Evolutionary conservation across 1,140 invertebrate genomes (phyloP).

Genomic region (Wasmannia auropunctata): DNA sequence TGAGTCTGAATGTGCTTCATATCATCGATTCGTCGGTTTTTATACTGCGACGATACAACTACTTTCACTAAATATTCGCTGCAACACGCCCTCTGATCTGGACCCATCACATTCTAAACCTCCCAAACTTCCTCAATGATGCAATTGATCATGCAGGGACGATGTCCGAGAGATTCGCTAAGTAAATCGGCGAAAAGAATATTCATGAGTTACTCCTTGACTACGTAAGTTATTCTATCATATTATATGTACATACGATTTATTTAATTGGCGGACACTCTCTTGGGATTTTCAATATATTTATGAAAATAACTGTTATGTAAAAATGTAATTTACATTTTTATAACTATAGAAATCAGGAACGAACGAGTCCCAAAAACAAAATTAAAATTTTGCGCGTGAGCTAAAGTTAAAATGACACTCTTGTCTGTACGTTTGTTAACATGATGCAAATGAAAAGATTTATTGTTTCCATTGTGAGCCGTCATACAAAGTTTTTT

Average conservation of each 20-base stretch:
- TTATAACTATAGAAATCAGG: not conserved
- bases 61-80: constrained; percentile 68
- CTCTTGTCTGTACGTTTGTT: constrained; percentile 7
- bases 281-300: not conserved
- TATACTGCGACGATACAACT: constrained; percentile 55
- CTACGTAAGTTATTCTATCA: not conserved
- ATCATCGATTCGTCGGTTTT: constrained; percentile 64
- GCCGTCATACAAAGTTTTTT: not conserved
- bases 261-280: not conserved
- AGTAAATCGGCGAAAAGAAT: not conserved
- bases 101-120: constrained; percentile 41
- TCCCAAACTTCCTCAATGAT: constrained; percentile 38
- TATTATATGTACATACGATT: not conserved
- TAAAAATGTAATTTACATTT: not conserved
- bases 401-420: constrained; percentile 20
- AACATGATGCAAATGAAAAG: constrained; percentile 14
- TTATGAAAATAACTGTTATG: not conserved
- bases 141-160: constrained; percentile 5
- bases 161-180: not conserved
- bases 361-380: not conserved
- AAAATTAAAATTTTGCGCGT: not conserved
- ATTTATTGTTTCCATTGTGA: constrained; percentile 39
- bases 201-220: constrained; percentile 1
- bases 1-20: constrained; percentile 60
- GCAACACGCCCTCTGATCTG: constrained; percentile 60